Evolutionary conservation across 2,113 vertebrate species (phyloP), one percentile per base, ranked within the genome.

Genomic region (Tragelaphus buxtoni): DNA sequence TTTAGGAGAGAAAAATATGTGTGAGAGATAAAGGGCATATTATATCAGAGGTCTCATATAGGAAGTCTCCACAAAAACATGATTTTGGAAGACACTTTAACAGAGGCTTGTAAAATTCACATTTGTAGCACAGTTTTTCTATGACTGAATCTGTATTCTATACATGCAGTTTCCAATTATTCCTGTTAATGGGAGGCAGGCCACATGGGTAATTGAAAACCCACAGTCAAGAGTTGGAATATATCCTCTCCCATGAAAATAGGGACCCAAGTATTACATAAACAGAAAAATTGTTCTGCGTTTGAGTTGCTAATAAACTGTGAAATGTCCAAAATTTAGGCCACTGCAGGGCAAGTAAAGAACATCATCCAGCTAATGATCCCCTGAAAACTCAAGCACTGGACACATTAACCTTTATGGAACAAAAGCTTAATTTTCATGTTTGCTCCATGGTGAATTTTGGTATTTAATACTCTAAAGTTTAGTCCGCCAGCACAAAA

Each of bases 291-390:
- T 14, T 96, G 60, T 55, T 95, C 87, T 97, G 45, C 42, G 82
- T 85, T 96, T 84, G 28, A 93, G 49, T 60, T 97, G 69, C 42
- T 96, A 96, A 96, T 94, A 96, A 97, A 88, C 95, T 88, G 84
- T 96, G 87, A 97, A 95, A 95, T 85, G 30, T 88, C 90, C 90
- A 82, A 93, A 90, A 81, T 92, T 16, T 74, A 76, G 42, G 74
- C 35, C n/a, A 80, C 30, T 18, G 18, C 17, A 81, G n/a, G 76
- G 55, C 28, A 77, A 4, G 49, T 20, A 56, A 89, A 91, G 69
- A 83, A 76, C 1, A 28, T 13, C 45, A 80, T 63, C 30, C 76
- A 84, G 39, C 32, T 53, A 45, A 89, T 24, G 72, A 86, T 10
- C n/a, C 51, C 12, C 42, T 69, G 58, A 79, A 93, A 80, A 22